A percentile compares a stretch with the other conserved stretches of the same genome.
These are phyloP conservation scores for Pristionchus japonicus DNA, from an alignment of 2,888 invertebrate species.

Conservation along the genomic window DNA sequence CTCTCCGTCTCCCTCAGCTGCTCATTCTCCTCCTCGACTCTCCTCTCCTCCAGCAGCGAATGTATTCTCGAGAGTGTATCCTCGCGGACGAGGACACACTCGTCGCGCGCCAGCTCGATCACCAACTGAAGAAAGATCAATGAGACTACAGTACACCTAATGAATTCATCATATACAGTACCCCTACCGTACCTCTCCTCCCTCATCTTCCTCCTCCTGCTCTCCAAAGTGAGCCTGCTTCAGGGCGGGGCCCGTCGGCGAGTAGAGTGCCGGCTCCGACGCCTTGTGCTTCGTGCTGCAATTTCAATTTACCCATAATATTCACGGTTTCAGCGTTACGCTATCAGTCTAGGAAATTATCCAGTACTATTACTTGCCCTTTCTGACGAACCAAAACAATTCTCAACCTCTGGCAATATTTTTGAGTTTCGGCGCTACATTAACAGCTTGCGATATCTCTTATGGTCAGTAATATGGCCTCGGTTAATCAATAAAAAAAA, in stretches of 20 bases:
- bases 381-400: no score
- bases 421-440: no score
- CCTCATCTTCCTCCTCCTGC: background rate
- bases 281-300: conserved; percentile 33
- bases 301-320: no score
- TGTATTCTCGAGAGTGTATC: no score
- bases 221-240: background rate
- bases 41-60: no score
- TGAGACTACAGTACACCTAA: background rate
- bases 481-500: no score
- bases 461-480: no score
- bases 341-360: background rate
- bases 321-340: background rate
- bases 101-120: background rate
- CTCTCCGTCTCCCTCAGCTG: background rate
- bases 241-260: conserved; percentile 8
- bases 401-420: no score
- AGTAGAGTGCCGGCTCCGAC: background rate
- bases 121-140: background rate
- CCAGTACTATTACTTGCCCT: no score
- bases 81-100: background rate
- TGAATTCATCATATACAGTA: background rate
- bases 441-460: no score
- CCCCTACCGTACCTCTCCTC: background rate
- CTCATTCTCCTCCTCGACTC: background rate